Base-by-base conservation (phyloP, 2,888 invertebrate species). In the Nephrotoma appendiculata region DNA sequence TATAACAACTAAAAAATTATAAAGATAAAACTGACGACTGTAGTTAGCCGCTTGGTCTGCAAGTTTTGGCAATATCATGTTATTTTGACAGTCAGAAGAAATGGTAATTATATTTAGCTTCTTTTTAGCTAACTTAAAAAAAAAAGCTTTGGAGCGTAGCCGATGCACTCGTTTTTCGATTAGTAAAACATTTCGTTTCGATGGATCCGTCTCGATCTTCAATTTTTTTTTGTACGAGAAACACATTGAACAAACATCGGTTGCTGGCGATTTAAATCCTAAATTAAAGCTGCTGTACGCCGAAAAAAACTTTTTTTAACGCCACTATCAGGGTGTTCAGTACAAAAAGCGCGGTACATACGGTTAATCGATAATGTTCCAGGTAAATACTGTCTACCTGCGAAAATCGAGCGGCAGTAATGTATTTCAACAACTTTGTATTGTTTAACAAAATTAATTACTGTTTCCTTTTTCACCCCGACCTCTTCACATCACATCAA, bases 11-110 rank as follows among this genome's bases (percentile, higher is more conserved):
- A 89, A 89, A 57, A 89, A 89, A 87, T 89, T 89, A 87, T 89
- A 89, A 5, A 88, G 15, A 87, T 89, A 89, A 19, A 89, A 71
- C 87, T 90, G 89, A 9, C 90, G 85, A 71, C 87, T 87, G 88
- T 89, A 90, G 42, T 90, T 90, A 48, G 88, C 87, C n/a, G 88
- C 87, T 87, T 90, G 89, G 86, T 89, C 89, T 1, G 89, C 89
- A 43, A 90, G 57, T 87, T 89, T 89, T 0, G 90, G 90, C 1
- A 90, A 83, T 5, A 88, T 87, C 19, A 19, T 19, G 86, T 90
- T 90, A 88, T 90, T 89, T 87, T 89, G 89, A 86, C 89, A 90
- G 86, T 90, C 90, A 87, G 89, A 90, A 5, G 88, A 88, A 41
- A 90, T 84, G 52, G 87, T 89, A 12, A 89, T 2, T 44, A 88